Evolutionary conservation across 2,113 vertebrate species (phyloP), one percentile per base, ranked within the genome.

Genomic region (Bos taurus): DNA sequence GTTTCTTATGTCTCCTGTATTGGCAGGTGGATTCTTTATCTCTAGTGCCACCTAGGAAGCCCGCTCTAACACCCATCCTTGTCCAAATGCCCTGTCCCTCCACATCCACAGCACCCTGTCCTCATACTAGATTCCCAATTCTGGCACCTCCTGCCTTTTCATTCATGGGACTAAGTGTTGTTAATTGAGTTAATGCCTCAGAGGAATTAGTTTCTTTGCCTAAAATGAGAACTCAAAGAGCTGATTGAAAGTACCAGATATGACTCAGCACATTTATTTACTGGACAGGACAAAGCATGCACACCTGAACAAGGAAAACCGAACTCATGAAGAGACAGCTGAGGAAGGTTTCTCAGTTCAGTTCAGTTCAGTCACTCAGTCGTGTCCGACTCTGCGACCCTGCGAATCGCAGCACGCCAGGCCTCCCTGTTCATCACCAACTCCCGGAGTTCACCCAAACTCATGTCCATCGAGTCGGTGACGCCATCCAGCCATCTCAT

Each of bases 201-300:
- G 67, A 71, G 23, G 81, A 85, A 90, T 90, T 74, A n/a, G 16
- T 92, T 82, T 7, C 28, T 57, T 90, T 94, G 30, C 25, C 90
- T 87, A 57, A 93, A 14, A 90, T 25, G n/a, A 86, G 15, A 96
- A 82, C 21, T 46, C 40, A 62, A 74, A 92, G 28, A 21, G 26
- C 6, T 90, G 85, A 15, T 19, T 48, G 3, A 88, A 88, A 84
- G 40, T 57, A 43, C 5, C 62, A 28, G 28, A 7, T 10, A 7
- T 74, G 15, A 82, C 26, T 86, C 36, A 60, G 33, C 74, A 74
- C 17, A 83, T 88, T 64, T 52, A 59, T 33, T 9, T 57, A 78
- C 48, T 3, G 59, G 33, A 57, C 36, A 25, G 7, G 23, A 57
- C 88, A 94, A 88, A 59, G 33, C 25, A 43, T 15, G 21, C 60